A percentile compares a stretch with the other conserved stretches of the same genome.
Conservation (phyloP, 2,113 vertebrate genomes). For the Silurus asotus region DNA sequence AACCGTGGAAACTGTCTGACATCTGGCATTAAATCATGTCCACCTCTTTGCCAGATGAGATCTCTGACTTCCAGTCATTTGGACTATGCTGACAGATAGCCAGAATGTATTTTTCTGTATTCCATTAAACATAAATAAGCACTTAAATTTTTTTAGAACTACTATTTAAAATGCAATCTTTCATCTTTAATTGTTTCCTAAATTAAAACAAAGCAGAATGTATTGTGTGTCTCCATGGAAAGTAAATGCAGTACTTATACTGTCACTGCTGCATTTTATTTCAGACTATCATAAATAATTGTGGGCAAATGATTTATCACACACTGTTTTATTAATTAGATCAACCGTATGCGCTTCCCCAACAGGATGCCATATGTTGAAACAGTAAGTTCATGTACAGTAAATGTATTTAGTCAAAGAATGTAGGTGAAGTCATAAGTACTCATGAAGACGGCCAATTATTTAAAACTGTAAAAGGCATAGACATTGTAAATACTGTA, state of each 20-base stretch:
- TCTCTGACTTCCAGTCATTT: constrained; percentile 32
- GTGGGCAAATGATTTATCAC: not conserved
- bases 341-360: not conserved
- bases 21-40: constrained; percentile 34
- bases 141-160: not conserved
- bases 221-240: not conserved
- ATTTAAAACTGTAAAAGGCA: not conserved
- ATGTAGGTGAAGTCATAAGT: not conserved
- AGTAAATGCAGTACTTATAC: not conserved
- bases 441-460: not conserved
- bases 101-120: not conserved
- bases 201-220: not conserved
- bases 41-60: constrained; percentile 24
- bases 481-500: not conserved
- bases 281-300: not conserved
- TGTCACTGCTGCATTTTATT: not conserved
- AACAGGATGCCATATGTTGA: not conserved
- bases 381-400: not conserved
- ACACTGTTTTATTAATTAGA: not conserved
- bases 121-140: constrained; percentile 1
- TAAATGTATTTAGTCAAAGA: not conserved
- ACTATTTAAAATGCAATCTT: no score
- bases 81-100: not conserved
- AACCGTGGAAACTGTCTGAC: constrained; percentile 35
- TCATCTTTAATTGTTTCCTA: not conserved